Evolutionary conservation across 2,797 vertebrate species (phyloP).

Genomic region (Urosaurus nigricauda): DNA sequence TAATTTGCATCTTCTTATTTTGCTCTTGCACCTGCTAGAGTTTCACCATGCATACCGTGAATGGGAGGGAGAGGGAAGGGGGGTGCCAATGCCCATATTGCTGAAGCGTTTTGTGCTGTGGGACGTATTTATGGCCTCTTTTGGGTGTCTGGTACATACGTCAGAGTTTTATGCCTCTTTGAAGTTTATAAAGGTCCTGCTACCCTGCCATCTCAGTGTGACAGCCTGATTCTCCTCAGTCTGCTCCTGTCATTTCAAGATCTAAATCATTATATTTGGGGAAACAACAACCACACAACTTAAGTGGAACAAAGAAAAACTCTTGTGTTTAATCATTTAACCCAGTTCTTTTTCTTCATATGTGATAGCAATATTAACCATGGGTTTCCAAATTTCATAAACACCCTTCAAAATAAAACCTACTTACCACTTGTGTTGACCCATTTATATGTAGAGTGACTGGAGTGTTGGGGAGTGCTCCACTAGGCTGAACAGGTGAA

Average conservation of each 20-base stretch:
- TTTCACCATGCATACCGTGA: neutral
- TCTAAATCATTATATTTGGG: too few species aligned
- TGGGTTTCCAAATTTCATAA: neutral
- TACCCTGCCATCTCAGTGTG: too few species aligned
- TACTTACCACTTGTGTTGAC: neutral
- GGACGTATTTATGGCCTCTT: too few species aligned
- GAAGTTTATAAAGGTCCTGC: too few species aligned
- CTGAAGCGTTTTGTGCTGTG: neutral
- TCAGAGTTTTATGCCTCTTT: too few species aligned
- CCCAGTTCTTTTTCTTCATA: neutral
- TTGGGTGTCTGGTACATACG: too few species aligned
- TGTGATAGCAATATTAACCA: too few species aligned
- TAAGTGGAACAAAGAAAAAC: neutral
- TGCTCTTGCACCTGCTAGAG: neutral
- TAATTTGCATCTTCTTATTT: neutral
- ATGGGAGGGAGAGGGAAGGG: neutral
- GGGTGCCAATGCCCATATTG: neutral
- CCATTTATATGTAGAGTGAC: neutral
- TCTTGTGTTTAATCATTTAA: neutral
- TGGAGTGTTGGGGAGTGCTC: neutral
- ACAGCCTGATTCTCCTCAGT: too few species aligned
- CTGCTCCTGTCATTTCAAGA: too few species aligned
- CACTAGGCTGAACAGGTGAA: neutral
- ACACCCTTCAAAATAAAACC: neutral
- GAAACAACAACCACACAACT: neutral